Evolutionary conservation across 2,888 invertebrate genomes (phyloP).

Genomic region (Ypsolopha sequella): DNA sequence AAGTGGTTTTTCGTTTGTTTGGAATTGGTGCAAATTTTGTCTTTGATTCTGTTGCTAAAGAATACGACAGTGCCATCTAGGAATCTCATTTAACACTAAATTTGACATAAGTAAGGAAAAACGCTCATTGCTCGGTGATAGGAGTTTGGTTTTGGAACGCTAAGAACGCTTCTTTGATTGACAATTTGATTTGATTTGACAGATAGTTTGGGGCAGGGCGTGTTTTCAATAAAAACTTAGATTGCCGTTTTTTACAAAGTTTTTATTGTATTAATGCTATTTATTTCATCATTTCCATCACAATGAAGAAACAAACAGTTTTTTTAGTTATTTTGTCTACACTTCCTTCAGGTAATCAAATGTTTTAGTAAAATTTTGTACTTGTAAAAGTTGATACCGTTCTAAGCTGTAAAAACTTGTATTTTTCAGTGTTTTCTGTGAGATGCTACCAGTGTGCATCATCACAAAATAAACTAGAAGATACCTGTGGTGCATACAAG

Average conservation of each 20-base stretch:
- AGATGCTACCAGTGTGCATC: constrained; percentile 96
- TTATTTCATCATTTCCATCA: neutral
- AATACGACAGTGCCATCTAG: too few species aligned
- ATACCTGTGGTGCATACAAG: constrained; percentile 92
- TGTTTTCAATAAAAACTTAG: neutral
- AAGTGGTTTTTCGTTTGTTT: too few species aligned
- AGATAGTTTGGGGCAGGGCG: neutral
- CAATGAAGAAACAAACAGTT: constrained; percentile 5
- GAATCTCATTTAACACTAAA: too few species aligned
- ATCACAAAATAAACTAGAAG: constrained; percentile 82
- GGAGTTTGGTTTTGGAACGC: too few species aligned
- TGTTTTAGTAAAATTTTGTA: neutral
- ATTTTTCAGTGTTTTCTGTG: constrained; percentile 73
- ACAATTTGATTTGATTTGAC: too few species aligned
- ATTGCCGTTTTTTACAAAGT: neutral
- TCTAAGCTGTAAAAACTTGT: constrained; percentile 2
- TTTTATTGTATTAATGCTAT: too few species aligned
- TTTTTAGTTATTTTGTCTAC: constrained; percentile 12
- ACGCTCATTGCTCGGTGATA: too few species aligned
- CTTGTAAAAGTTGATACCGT: constrained; percentile 11
- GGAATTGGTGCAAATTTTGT: too few species aligned
- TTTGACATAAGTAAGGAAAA: too few species aligned
- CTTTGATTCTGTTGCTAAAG: too few species aligned
- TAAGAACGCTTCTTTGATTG: too few species aligned
- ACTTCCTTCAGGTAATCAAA: constrained; percentile 17